Conservation (phyloP, 2,113 vertebrate genomes). For the Cryptotis parvus region DNA sequence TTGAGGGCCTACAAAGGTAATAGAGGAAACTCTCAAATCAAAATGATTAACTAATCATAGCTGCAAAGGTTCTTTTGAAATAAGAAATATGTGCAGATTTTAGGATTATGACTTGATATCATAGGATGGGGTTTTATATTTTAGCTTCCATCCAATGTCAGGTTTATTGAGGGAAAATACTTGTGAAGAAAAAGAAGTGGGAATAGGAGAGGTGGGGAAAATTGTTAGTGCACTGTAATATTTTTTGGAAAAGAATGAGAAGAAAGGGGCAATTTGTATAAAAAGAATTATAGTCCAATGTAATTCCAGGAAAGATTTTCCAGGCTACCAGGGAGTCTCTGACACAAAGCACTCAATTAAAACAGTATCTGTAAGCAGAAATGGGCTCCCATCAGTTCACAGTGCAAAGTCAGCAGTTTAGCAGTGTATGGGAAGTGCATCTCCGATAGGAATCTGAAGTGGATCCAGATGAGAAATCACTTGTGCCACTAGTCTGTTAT, state of each 20-base stretch:
- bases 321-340: neutral
- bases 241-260: neutral
- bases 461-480: neutral
- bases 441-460: neutral
- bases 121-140: neutral
- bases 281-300: neutral
- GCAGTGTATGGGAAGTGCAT: neutral
- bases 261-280: neutral
- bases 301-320: neutral
- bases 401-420: neutral
- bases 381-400: neutral
- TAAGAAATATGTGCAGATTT: neutral
- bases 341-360: neutral
- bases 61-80: neutral
- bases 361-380: neutral
- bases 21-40: neutral
- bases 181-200: neutral
- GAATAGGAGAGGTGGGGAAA: too few species aligned
- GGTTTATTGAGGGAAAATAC: neutral
- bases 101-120: conserved; percentile 13
- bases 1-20: neutral
- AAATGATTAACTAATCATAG: conserved; percentile 1
- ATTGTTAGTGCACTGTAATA: neutral
- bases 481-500: neutral
- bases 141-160: neutral